phyloP scores from a whole-genome alignment of 1,140 invertebrate species.

The Ostrea denselamellosa region DNA sequence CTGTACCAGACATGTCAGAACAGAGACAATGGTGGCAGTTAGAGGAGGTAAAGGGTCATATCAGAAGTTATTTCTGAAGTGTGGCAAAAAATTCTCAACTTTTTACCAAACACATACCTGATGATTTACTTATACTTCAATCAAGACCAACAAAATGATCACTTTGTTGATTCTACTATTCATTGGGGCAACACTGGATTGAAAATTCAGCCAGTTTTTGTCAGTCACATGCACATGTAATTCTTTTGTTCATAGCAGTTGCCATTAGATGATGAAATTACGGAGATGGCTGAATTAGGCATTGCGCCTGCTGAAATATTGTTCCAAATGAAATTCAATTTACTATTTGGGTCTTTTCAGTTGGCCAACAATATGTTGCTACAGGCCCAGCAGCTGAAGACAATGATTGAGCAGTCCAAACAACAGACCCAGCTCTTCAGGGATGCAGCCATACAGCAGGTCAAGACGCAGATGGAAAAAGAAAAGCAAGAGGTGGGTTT shows the following conservation, averaged over 20 bases:
- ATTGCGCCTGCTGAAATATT: too few species aligned
- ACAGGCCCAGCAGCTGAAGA: constrained; percentile 77
- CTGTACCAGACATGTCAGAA: constrained; percentile 74
- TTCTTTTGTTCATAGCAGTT: too few species aligned
- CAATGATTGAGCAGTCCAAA: constrained; percentile 77
- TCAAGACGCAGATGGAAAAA: constrained; percentile 81
- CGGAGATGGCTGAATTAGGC: too few species aligned
- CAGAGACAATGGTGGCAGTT: constrained; percentile 80
- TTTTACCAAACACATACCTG: background rate
- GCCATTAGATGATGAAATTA: too few species aligned
- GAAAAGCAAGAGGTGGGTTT: constrained; percentile 82
- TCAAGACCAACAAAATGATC: too few species aligned
- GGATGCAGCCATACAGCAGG: constrained; percentile 75
- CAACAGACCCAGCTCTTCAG: constrained; percentile 74
- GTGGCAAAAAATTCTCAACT: background rate
- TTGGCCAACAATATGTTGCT: constrained; percentile 77
- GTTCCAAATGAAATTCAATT: background rate
- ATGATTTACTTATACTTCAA: too few species aligned
- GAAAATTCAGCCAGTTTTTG: too few species aligned
- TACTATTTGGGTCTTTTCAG: constrained; percentile 61
- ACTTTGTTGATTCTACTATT: too few species aligned
- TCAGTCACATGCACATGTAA: too few species aligned
- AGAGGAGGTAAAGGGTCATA: constrained; percentile 73
- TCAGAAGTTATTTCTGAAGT: background rate
- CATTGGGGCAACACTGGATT: too few species aligned